phyloP scores from a whole-genome alignment of 2,113 vertebrate species.

The Pterocles burchelli region DNA sequence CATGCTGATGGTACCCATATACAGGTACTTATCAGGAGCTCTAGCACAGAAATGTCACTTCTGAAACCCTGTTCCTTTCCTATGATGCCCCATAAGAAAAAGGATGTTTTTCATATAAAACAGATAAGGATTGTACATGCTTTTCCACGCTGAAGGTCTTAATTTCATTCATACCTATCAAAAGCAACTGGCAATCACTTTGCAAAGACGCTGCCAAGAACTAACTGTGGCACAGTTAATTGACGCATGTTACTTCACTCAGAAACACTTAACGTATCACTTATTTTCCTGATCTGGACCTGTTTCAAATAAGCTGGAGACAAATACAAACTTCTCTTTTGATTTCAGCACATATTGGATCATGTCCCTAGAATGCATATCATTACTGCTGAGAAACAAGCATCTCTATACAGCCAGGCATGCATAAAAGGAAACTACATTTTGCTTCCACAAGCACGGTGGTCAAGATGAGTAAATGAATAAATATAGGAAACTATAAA shows the following conservation, averaged over 20 bases:
- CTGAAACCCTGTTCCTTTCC: neutral
- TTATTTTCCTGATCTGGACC: neutral
- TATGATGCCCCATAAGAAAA: neutral
- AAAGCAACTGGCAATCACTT: neutral
- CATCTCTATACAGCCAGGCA: neutral
- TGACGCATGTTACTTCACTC: neutral
- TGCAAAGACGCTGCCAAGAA: neutral
- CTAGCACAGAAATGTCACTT: neutral
- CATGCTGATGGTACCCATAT: neutral
- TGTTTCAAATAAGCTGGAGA: neutral
- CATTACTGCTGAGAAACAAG: neutral
- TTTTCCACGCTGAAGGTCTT: neutral
- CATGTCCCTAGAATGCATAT: neutral
- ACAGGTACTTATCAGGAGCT: neutral
- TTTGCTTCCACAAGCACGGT: neutral
- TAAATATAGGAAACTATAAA: neutral
- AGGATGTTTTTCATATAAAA: neutral
- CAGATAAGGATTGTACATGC: neutral
- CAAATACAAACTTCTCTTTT: neutral
- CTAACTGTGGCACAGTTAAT: neutral
- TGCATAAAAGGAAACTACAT: neutral
- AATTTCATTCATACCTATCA: neutral
- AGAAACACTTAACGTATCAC: neutral
- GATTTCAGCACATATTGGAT: slow-evolving; percentile 8
- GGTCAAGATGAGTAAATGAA: neutral